Percentiles rank a stretch among this genome's conserved stretches.
Evolutionary conservation across 1,140 invertebrate species (phyloP).

Genomic region (Hyles euphorbiae): DNA sequence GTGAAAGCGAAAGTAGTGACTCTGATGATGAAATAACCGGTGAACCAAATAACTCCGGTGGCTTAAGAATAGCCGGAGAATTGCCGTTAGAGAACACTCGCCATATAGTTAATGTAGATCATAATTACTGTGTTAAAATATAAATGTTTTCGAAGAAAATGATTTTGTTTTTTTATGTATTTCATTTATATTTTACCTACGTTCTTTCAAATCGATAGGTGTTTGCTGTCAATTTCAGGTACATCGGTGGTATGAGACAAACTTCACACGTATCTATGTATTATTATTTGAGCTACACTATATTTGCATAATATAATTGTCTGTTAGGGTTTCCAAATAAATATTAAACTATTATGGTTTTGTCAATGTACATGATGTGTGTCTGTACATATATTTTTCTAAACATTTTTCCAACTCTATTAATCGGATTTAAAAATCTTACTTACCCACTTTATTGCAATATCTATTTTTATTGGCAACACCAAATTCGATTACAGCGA

Average conservation of each 20-base stretch:
- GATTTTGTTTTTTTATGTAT: slow-evolving; percentile 3
- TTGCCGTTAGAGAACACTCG: not conserved
- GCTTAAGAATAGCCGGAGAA: slow-evolving; percentile 1
- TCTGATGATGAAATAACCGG: slow-evolving; percentile 7
- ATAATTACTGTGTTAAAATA: slow-evolving; percentile 3
- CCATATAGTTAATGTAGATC: slow-evolving; percentile 2
- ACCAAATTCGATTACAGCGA: too few relatives aligned
- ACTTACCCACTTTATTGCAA: too few relatives aligned
- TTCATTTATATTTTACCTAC: slow-evolving; percentile 1
- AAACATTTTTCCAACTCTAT: not conserved
- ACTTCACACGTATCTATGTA: slow-evolving; percentile 1
- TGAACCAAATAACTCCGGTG: slow-evolving; percentile 2
- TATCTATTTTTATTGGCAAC: too few relatives aligned
- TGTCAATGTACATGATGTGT: not conserved
- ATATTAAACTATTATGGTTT: not conserved
- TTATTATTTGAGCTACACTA: slow-evolving; percentile 1
- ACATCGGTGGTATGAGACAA: not conserved
- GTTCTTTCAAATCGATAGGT: slow-evolving; percentile 2
- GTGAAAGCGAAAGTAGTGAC: slow-evolving; percentile 9
- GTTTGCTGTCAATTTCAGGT: not conserved
- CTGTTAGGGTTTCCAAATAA: not conserved
- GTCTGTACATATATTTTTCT: not conserved
- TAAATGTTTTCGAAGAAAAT: not conserved
- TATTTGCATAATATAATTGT: not conserved
- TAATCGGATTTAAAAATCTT: not conserved